phyloP scores from a whole-genome alignment of 2,888 invertebrate genomes.

The Cephus sareptanus region DNA sequence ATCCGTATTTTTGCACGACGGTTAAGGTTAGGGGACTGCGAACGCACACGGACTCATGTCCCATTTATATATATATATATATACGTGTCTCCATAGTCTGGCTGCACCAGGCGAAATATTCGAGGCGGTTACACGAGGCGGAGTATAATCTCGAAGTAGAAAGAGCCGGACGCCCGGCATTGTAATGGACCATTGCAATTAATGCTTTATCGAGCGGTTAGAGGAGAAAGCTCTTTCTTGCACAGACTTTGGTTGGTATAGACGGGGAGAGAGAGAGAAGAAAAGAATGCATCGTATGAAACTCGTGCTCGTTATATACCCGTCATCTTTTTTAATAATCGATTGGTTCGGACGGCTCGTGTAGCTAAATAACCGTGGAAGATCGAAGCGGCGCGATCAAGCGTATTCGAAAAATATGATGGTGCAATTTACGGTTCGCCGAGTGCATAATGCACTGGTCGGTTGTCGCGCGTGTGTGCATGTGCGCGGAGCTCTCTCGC shows the following conservation, averaged over 20 bases:
- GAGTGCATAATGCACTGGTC: constrained; percentile 33
- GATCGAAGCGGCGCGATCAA: not conserved
- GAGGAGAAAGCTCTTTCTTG: not conserved
- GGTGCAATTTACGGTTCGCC: constrained; percentile 23
- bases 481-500: not conserved
- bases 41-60: not conserved
- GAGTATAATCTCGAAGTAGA: not conserved
- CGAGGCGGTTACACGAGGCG: not conserved
- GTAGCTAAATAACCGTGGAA: not conserved
- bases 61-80: not conserved
- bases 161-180: not conserved
- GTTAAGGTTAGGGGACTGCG: not conserved
- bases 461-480: not conserved
- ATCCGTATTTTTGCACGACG: not conserved
- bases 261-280: too few relatives aligned
- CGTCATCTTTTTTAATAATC: not conserved
- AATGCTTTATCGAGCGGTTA: not conserved
- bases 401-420: not conserved
- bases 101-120: not conserved
- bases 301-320: not conserved
- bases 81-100: not conserved
- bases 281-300: not conserved
- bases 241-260: not conserved
- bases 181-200: not conserved
- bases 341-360: not conserved